Base-by-base conservation (phyloP, 2,797 vertebrate genomes). In the Dryobates pubescens region DNA sequence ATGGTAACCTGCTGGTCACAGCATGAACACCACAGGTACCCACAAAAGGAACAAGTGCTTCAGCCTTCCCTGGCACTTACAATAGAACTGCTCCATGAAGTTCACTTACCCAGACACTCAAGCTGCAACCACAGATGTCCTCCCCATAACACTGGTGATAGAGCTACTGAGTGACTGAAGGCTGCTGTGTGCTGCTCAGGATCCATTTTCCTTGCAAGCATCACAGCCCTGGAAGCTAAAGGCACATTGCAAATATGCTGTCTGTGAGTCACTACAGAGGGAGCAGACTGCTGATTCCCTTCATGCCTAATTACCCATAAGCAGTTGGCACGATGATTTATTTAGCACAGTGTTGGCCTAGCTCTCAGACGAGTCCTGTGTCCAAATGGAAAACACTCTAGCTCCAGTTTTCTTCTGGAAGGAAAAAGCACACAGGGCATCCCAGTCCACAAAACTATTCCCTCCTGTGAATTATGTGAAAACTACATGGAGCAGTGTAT, bases 301-400 rank as follows among this genome's bases (percentile, higher is more conserved):
- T 97, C 96, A 96, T 96, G 97, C 96, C 96, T 94, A 94, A 97
- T 97, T 97, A 97, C 88, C 96, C 97, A 80, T 72, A 43, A 96
- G 97, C 77, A 47, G 94, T 92, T 96, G 97, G 97, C 96, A 96
- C 45, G 26, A 89, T 73, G 94, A 91, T 95, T 97, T 94, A 94
- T 95, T 95, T 59, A 94, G 96, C 96, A 92, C 94, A 69, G 96
- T 10, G 11, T 58, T 97, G 97, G 97, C 96, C 96, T 45, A 1
- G 84, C 95, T 86, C 54, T 41, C 95, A 95, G 96, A 97, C 86
- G 10, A 84, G 84, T 38, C 92, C 95, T 26, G 24, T 18, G 86
- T 96, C 97, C 97, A 96, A 95, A 83, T 81, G 96, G 95, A 93
- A 97, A 90, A 82, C 29, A 10, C 86, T 45, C 88, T 69, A 70